phyloP scores from a whole-genome alignment of 2,888 invertebrate genomes.

The Parnassius apollo region DNA sequence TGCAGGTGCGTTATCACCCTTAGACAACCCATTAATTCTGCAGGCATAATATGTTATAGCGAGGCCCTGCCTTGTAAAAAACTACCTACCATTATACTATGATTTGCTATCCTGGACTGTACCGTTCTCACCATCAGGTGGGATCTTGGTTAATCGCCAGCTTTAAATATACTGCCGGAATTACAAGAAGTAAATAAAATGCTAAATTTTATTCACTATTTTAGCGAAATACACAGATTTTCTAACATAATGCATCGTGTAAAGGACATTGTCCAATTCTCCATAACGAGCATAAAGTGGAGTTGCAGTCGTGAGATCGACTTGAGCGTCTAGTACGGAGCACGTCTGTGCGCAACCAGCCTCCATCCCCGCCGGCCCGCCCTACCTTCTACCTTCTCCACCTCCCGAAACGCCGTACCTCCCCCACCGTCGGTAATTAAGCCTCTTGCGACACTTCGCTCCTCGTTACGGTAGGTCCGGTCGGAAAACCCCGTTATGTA shows the following conservation, averaged over 20 bases:
- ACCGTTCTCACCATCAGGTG: too few relatives aligned
- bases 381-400: not conserved
- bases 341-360: constrained; percentile 28
- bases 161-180: too few relatives aligned
- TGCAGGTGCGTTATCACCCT: too few relatives aligned
- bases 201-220: too few relatives aligned
- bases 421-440: constrained; percentile 48
- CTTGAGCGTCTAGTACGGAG: constrained; percentile 20
- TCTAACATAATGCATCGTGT: not conserved
- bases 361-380: constrained; percentile 14
- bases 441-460: constrained; percentile 54
- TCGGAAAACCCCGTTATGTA: not conserved
- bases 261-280: constrained; percentile 15
- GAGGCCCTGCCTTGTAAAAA: too few relatives aligned
- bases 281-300: constrained; percentile 23
- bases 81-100: too few relatives aligned
- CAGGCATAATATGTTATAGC: too few relatives aligned
- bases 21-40: too few relatives aligned
- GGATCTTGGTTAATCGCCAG: too few relatives aligned
- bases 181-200: too few relatives aligned
- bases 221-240: too few relatives aligned
- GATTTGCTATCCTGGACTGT: too few relatives aligned
- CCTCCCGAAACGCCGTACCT: constrained; percentile 20
- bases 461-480: constrained; percentile 63
- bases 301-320: constrained; percentile 23